Percentiles rank a stretch among this genome's conserved stretches.
These are phyloP conservation scores for Phylloscopus whistleri DNA, from an alignment of 2,113 vertebrate species.

Conservation along the genomic window DNA sequence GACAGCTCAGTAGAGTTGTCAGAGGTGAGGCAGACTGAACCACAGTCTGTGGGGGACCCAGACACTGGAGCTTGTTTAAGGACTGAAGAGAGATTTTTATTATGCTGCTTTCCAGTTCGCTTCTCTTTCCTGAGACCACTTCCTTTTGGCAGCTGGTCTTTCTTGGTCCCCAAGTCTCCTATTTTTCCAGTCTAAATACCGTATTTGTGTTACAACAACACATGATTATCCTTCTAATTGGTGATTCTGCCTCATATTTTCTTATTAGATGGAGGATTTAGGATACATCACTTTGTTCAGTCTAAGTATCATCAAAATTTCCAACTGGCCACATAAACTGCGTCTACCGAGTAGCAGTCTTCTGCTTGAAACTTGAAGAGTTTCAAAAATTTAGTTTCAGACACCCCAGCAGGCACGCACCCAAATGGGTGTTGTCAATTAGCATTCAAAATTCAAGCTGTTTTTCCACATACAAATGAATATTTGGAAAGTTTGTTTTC, in stretches of 20 bases:
- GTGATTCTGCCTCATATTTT: not conserved
- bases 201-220: not conserved
- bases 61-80: not conserved
- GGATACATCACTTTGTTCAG: not conserved
- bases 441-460: not conserved
- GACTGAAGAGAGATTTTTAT: not conserved
- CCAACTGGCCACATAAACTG: not conserved
- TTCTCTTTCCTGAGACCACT: not conserved
- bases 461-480: not conserved
- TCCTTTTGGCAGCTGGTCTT: not conserved
- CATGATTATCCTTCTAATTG: not conserved
- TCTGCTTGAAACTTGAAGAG: not conserved
- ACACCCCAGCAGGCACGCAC: not conserved
- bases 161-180: not conserved
- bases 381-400: not conserved
- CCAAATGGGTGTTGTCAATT: not conserved
- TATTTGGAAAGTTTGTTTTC: not conserved
- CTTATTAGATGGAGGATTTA: not conserved
- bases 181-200: not conserved
- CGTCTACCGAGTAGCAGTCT: not conserved
- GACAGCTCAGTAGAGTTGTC: not conserved
- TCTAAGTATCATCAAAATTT: not conserved
- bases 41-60: fast-evolving
- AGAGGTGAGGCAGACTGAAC: not conserved
- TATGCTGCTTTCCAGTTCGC: not conserved